Conservation (phyloP, 2,113 vertebrate genomes). For the Phrynocephalus versicolor region DNA sequence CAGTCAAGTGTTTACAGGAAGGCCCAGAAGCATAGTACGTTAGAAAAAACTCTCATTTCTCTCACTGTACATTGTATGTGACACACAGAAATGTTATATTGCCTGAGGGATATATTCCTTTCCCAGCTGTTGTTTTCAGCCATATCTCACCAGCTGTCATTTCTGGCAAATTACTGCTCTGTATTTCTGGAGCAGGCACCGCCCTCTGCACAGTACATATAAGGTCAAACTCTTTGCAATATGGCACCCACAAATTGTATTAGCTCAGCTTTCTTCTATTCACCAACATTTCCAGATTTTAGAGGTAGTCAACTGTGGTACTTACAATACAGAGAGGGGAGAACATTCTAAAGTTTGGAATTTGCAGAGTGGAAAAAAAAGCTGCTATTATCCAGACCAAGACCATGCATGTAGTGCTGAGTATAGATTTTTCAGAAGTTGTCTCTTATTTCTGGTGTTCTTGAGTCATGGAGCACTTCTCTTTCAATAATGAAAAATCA, state of each 20-base stretch:
- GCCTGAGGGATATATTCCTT: neutral
- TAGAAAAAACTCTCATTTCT: neutral
- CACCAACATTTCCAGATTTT: neutral
- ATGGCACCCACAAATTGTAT: neutral
- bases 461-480: too few relatives aligned
- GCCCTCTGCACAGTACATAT: neutral
- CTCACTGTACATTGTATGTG: neutral
- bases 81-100: neutral
- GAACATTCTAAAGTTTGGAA: too few relatives aligned
- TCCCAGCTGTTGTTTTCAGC: neutral
- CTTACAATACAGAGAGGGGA: too few relatives aligned
- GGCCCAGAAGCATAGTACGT: neutral
- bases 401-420: too few relatives aligned
- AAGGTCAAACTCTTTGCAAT: neutral
- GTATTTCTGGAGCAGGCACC: neutral
- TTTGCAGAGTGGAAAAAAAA: too few relatives aligned
- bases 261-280: neutral
- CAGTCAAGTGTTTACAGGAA: neutral
- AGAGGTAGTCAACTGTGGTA: neutral
- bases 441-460: too few relatives aligned
- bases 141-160: neutral
- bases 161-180: neutral
- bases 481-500: too few relatives aligned
- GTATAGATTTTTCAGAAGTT: too few relatives aligned
- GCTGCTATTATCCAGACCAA: too few relatives aligned